Conservation (phyloP, 2,797 vertebrate genomes). For the Poeciliopsis turneri region DNA sequence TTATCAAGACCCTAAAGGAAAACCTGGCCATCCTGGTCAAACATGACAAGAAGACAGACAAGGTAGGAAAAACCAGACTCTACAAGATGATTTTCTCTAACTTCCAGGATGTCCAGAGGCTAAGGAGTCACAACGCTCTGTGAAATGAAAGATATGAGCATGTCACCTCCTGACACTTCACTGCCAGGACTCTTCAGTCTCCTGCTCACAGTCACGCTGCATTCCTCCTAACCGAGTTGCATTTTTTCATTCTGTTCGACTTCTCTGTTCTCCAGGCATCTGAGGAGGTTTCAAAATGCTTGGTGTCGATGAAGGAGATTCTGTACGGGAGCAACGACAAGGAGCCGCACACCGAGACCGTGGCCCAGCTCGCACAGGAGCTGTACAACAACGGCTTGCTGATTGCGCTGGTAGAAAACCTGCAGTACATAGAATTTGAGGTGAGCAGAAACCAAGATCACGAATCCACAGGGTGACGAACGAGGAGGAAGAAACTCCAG, state of each 20-base stretch:
- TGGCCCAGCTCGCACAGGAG: conserved; percentile 95
- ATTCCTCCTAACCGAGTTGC: neutral
- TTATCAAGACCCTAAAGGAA: conserved; percentile 92
- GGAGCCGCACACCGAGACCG: conserved; percentile 92
- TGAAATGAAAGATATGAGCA: conserved; percentile 50
- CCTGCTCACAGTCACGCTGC: neutral
- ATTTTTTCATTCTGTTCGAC: neutral
- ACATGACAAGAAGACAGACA: conserved; percentile 96
- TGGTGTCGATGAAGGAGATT: conserved; percentile 98
- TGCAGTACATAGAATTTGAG: conserved; percentile 97
- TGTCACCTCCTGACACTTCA: conserved; percentile 53
- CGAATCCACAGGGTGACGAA: neutral
- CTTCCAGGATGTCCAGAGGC: conserved; percentile 1
- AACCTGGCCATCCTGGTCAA: conserved; percentile 94
- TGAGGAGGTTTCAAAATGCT: conserved; percentile 96
- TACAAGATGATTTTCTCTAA: neutral
- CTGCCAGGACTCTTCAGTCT: conserved; percentile 42
- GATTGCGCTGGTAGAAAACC: conserved; percentile 89
- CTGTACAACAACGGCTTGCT: conserved; percentile 93
- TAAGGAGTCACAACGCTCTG: conserved; percentile 48
- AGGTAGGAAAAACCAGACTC: conserved; percentile 78
- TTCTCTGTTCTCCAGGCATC: conserved; percentile 83
- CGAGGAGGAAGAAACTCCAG: neutral
- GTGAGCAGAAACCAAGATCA: conserved; percentile 67
- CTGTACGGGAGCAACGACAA: conserved; percentile 94